Evolutionary conservation across 2,113 vertebrate species (phyloP).

Genomic region (Etheostoma spectabile): DNA sequence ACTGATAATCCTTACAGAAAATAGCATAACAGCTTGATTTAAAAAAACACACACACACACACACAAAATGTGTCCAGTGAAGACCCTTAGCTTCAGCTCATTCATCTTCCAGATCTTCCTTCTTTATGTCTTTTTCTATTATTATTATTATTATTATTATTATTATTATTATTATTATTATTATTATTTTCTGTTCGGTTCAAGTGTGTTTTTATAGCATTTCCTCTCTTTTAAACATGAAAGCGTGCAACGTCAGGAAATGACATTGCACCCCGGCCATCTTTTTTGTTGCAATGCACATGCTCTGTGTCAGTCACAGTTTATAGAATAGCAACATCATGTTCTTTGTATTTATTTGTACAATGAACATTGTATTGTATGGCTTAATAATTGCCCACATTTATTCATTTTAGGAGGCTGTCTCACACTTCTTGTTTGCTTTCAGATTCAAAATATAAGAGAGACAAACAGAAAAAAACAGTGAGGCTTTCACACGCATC

Average conservation of each 20-base stretch:
- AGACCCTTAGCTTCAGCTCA: not conserved
- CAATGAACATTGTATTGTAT: not conserved
- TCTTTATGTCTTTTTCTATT: not conserved
- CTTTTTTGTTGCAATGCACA: not conserved
- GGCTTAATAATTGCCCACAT: not conserved
- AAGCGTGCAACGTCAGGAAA: not conserved
- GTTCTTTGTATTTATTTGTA: not conserved
- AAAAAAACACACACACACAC: not conserved
- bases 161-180: not conserved
- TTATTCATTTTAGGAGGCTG: not conserved
- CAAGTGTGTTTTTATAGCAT: not conserved
- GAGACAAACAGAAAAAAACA: constrained; percentile 1
- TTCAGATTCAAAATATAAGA: constrained; percentile 45
- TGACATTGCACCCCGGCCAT: not conserved
- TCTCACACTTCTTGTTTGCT: constrained; percentile 3
- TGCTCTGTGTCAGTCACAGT: not conserved
- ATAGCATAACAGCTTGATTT: constrained; percentile 1
- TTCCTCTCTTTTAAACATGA: not conserved
- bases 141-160: too few relatives aligned
- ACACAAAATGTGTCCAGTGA: not conserved
- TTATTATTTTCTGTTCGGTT: not conserved
- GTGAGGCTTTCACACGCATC: constrained; percentile 22
- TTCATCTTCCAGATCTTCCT: not conserved
- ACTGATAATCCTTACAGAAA: constrained; percentile 22
- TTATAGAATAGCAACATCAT: not conserved